phyloP scores from a whole-genome alignment of 2,888 invertebrate species.

The Polydrusus pterygomalis region DNA sequence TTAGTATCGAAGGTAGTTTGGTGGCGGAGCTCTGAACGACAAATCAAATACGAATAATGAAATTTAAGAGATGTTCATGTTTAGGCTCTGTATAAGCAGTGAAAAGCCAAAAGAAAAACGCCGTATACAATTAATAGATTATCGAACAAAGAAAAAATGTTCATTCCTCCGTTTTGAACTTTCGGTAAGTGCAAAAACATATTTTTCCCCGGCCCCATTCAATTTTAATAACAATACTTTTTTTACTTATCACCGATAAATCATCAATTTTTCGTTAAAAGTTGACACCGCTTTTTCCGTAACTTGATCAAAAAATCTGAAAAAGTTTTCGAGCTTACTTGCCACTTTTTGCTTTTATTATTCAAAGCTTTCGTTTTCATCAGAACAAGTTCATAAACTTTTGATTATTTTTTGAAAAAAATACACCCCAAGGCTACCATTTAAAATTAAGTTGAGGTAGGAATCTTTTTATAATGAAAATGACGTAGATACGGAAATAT shows the following conservation, averaged over 20 bases:
- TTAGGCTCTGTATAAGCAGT: too few species aligned
- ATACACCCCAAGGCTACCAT: neutral
- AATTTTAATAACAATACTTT: conserved; percentile 20
- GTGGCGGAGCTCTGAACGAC: too few species aligned
- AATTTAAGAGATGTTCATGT: too few species aligned
- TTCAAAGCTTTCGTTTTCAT: neutral
- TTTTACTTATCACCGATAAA: conserved; percentile 1
- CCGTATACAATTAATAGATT: too few species aligned
- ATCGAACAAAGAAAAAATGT: too few species aligned
- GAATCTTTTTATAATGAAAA: neutral
- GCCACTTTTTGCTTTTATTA: conserved; percentile 10
- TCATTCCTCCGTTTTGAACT: neutral
- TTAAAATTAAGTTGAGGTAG: too few species aligned
- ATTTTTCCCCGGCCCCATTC: neutral
- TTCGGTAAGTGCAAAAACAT: neutral
- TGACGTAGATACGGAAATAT: neutral
- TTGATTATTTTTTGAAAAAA: conserved; percentile 5
- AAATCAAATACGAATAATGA: neutral
- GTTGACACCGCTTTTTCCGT: conserved; percentile 13
- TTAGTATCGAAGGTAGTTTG: too few species aligned
- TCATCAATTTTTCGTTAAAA: conserved; percentile 12
- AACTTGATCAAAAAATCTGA: conserved; percentile 14
- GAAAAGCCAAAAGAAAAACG: too few species aligned
- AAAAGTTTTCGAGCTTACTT: conserved; percentile 15
- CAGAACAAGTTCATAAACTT: conserved; percentile 6